A percentile compares a stretch with the other conserved stretches of the same genome.
These are phyloP conservation scores for Rhinophrynus dorsalis DNA, from an alignment of 2,797 vertebrate species.

Conservation along the genomic window DNA sequence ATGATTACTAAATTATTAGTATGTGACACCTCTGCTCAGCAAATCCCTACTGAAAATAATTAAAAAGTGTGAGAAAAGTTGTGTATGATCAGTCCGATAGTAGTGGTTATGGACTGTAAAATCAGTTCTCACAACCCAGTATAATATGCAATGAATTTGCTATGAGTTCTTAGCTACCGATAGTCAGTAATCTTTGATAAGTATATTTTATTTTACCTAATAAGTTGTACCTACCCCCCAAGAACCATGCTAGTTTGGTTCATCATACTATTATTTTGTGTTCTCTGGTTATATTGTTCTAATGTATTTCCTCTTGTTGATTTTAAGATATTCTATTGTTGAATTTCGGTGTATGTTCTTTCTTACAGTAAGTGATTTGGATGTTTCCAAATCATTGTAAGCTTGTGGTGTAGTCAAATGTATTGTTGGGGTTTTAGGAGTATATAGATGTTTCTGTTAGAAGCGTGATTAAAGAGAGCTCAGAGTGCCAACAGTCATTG, in stretches of 20 bases:
- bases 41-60: too few species aligned
- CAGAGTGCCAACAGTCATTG: not conserved
- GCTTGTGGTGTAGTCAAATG: not conserved
- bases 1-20: too few species aligned
- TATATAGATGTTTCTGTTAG: conserved; percentile 4
- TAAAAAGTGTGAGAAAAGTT: too few species aligned
- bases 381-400: not conserved
- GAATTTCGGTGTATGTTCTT: not conserved
- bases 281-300: too few species aligned
- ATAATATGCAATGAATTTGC: not conserved
- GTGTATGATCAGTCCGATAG: too few species aligned
- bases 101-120: too few species aligned
- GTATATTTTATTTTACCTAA: too few species aligned
- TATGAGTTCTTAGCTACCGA: too few species aligned
- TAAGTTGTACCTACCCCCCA: too few species aligned
- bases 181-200: not conserved
- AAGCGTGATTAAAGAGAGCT: not conserved
- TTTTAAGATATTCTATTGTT: not conserved
- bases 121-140: not conserved
- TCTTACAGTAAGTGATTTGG: not conserved
- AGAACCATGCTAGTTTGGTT: too few species aligned
- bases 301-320: not conserved
- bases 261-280: too few species aligned
- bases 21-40: too few species aligned
- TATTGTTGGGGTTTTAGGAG: conserved; percentile 1